Base-by-base conservation (phyloP, 2,888 invertebrate genomes). In the Lithophane ornitopus region DNA sequence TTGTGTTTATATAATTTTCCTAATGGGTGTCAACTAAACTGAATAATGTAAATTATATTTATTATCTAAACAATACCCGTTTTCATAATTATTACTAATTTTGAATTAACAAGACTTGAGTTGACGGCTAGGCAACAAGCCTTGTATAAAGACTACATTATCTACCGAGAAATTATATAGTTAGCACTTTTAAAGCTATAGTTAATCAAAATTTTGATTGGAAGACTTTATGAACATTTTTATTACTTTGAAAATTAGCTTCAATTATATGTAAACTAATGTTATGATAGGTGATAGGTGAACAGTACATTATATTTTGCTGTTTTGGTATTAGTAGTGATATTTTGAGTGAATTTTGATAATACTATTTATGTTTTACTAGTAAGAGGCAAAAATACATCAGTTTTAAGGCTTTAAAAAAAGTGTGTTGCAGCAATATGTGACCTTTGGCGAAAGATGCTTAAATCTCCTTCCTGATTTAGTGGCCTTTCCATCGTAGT, bases 21-120 rank as follows among this genome's bases (percentile, higher is more conserved):
- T n/a, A 41, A 39, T 75, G 41, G 49, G 7, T 70, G 26, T 49
- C 46, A 34, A 4, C 2, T 34, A 19, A 22, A 34, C 41, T 26
- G 49, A 79, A 59, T 26, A 65, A 46, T 14, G 12, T 34, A n/a
- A 59, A 34, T 63, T 46, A 54, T 34, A 62, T 52, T 49, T 54
- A n/a, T n/a, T n/a, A n/a, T n/a, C n/a, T n/a, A 41, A 22, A 56
- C 19, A 56, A 58, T 56, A 63, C 41, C 6, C 56, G n/a, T 52
- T 34, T 58, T 54, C 56, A 39, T 19, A 28, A 41, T 14, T 44
- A 7, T 46, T 14, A 52, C 9, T 46, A 8, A 19, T 59, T 59
- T 75, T 39, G 56, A 22, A 39, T 46, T n/a, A 52, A 65, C 34
- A 28, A 74, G 65, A 65, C 44, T 9, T 9, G 2, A 14, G 16